Evolutionary conservation across 2,113 vertebrate species (phyloP).

Genomic region (Ictalurus furcatus): DNA sequence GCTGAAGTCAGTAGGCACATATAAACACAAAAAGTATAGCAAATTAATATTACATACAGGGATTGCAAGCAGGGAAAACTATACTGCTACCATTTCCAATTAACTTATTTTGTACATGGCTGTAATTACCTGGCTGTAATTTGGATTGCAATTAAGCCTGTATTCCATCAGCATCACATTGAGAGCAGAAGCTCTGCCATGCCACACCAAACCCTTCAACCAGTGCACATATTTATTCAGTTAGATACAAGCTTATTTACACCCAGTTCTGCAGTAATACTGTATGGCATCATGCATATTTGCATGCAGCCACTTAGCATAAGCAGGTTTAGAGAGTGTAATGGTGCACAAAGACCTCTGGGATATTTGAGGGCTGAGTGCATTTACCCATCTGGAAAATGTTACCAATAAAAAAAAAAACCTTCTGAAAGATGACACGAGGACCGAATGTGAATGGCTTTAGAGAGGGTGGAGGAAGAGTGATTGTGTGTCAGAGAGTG

Average conservation of each 20-base stretch:
- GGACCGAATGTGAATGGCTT: constrained; percentile 17
- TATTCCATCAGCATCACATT: neutral
- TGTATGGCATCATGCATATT: constrained; percentile 4
- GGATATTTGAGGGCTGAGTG: constrained; percentile 29
- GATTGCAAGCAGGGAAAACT: too few relatives aligned
- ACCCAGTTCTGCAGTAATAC: neutral
- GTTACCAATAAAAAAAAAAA: constrained; percentile 27
- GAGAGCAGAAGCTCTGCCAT: neutral
- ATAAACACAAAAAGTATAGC: neutral
- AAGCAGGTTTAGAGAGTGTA: constrained; percentile 13
- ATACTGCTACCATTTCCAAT: neutral
- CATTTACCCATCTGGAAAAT: constrained; percentile 46
- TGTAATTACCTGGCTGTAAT: too few relatives aligned
- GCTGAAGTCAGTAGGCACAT: neutral
- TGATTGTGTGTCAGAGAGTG: constrained; percentile 14
- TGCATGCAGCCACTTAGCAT: constrained; percentile 14
- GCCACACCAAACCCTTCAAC: neutral
- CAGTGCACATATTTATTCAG: constrained; percentile 6
- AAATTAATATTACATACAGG: neutral
- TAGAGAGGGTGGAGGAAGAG: constrained; percentile 21
- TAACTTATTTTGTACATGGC: neutral
- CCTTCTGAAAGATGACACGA: constrained; percentile 17
- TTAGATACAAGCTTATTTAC: constrained; percentile 6
- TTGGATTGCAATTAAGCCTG: neutral
- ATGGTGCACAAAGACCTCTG: constrained; percentile 16